A percentile compares a stretch with the other conserved stretches of the same genome.
These are phyloP conservation scores for Latrodectus geometricus DNA, from an alignment of 1,140 invertebrate species.

Conservation along the genomic window DNA sequence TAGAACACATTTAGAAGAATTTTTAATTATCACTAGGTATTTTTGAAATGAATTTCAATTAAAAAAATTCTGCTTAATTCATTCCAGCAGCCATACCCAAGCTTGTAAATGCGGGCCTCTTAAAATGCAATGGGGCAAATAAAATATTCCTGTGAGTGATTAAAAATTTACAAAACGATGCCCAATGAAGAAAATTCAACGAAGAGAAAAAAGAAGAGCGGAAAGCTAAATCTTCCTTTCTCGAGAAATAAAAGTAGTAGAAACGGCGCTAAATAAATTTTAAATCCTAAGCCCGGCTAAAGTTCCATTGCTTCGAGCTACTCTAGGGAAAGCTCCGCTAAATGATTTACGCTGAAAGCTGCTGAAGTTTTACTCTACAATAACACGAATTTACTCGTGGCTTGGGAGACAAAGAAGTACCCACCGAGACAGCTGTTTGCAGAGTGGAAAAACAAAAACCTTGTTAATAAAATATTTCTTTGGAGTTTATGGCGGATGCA, in stretches of 20 bases:
- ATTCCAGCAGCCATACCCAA: too few species aligned
- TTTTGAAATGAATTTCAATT: too few species aligned
- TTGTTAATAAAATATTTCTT: slow-evolving; percentile 18
- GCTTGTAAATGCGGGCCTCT: too few species aligned
- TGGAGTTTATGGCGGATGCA: not conserved
- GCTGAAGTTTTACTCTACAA: slow-evolving; percentile 18
- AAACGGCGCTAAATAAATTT: slow-evolving; percentile 40
- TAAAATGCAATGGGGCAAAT: not conserved
- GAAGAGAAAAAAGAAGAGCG: not conserved
- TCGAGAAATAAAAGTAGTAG: slow-evolving; percentile 9
- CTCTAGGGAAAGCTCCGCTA: not conserved
- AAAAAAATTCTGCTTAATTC: too few species aligned
- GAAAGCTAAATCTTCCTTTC: not conserved
- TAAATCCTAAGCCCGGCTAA: slow-evolving; percentile 8
- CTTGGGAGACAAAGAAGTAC: not conserved
- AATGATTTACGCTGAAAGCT: slow-evolving; percentile 29
- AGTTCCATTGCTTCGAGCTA: not conserved
- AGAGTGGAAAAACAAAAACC: slow-evolving; percentile 1
- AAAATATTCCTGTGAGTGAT: not conserved
- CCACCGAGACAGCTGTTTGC: not conserved
- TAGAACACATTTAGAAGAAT: too few species aligned
- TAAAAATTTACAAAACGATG: not conserved
- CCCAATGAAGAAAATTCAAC: not conserved
- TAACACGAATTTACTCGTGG: slow-evolving; percentile 24
- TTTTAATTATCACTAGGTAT: too few species aligned